Conservation (phyloP, 2,888 invertebrate genomes). For the Lasioglossum vierecki region DNA sequence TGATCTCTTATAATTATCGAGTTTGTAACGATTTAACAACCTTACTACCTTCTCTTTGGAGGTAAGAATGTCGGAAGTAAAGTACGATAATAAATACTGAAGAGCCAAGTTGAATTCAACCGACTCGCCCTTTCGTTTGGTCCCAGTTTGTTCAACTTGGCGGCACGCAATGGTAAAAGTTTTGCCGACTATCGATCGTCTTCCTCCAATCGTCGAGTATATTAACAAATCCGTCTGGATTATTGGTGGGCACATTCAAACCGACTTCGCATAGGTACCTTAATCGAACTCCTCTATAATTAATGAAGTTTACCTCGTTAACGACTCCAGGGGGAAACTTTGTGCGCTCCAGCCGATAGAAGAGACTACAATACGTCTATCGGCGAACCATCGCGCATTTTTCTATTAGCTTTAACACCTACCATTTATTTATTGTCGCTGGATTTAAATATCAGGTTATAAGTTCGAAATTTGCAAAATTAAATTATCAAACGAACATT, state of each 20-base stretch:
- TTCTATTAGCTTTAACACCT: background rate
- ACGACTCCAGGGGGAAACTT: constrained; percentile 41
- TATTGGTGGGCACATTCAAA: constrained; percentile 46
- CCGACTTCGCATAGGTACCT: constrained; percentile 28
- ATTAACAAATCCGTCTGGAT: constrained; percentile 55
- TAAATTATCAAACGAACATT: background rate
- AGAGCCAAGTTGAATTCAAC: background rate
- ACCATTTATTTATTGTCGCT: background rate
- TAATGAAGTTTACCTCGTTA: constrained; percentile 63
- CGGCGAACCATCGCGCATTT: background rate
- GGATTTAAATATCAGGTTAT: background rate
- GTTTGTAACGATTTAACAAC: constrained; percentile 3
- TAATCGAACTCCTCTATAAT: constrained; percentile 62
- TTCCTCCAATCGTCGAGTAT: constrained; percentile 41
- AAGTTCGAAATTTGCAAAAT: background rate
- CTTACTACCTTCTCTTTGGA: background rate
- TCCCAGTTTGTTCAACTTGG: constrained; percentile 40
- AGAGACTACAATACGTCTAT: background rate
- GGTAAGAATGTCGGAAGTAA: background rate
- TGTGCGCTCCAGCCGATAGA: background rate
- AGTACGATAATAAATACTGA: background rate
- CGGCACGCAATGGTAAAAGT: constrained; percentile 29
- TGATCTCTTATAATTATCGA: background rate
- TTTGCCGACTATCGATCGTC: constrained; percentile 44
- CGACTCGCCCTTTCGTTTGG: background rate